phyloP scores from a whole-genome alignment of 2,797 vertebrate genomes.

The Bradypodion ventrale region DNA sequence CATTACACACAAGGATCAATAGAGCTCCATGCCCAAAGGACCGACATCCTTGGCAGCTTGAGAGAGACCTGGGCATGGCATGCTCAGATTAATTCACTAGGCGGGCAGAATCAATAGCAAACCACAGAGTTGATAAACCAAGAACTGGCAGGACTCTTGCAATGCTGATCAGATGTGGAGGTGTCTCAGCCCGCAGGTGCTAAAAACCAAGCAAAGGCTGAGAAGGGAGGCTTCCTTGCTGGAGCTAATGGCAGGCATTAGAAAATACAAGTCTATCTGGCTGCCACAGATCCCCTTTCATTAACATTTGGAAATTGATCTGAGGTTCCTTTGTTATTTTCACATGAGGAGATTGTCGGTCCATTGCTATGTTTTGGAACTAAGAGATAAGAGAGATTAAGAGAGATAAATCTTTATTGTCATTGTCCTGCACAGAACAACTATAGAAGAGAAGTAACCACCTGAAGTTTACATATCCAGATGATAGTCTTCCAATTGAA shows the following conservation, averaged over 20 bases:
- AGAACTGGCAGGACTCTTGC: conserved; percentile 28
- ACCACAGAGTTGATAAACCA: conserved; percentile 54
- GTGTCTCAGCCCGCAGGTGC: not conserved
- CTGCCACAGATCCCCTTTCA: not conserved
- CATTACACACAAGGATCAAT: conserved; percentile 53
- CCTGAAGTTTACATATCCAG: too few species aligned
- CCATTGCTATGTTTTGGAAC: too few species aligned
- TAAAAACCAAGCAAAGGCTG: not conserved
- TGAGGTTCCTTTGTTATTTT: too few species aligned
- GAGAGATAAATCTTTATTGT: too few species aligned
- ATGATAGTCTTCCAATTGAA: too few species aligned
- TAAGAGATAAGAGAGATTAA: too few species aligned
- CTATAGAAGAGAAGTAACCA: too few species aligned
- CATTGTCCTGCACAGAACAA: too few species aligned
- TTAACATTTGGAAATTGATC: not conserved
- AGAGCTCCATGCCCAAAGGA: conserved; percentile 22
- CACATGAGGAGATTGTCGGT: too few species aligned
- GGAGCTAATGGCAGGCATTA: not conserved
- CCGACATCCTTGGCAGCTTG: conserved; percentile 39
- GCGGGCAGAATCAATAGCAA: conserved; percentile 60
- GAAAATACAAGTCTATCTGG: not conserved
- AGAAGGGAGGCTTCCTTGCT: not conserved
- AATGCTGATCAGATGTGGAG: rapidly evolving
- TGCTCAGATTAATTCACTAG: conserved; percentile 51
- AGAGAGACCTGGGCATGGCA: conserved; percentile 12